These are phyloP conservation scores for Lerista edwardsae DNA, from an alignment of 2,797 vertebrate species.

Conservation along the genomic window DNA sequence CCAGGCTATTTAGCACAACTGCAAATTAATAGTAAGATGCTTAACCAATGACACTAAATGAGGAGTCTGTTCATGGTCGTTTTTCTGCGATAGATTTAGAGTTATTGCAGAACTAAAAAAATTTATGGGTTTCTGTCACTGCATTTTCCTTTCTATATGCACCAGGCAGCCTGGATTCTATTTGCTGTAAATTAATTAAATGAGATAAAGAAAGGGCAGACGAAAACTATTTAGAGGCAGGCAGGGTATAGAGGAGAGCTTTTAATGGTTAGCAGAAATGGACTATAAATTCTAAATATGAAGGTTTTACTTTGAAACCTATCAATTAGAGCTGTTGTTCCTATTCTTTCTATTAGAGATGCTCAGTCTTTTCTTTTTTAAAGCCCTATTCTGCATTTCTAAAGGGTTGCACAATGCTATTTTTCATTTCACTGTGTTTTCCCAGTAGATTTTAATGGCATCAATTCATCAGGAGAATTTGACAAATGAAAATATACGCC, in stretches of 20 bases:
- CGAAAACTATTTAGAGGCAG: constrained; percentile 8
- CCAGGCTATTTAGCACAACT: constrained; percentile 19
- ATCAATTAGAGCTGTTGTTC: background rate
- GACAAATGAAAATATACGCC: background rate
- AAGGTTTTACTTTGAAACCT: constrained; percentile 33
- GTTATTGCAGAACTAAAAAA: constrained; percentile 13
- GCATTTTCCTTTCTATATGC: constrained; percentile 13
- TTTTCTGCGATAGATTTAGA: constrained; percentile 26
- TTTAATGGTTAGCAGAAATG: constrained; percentile 34
- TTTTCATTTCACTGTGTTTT: constrained; percentile 2
- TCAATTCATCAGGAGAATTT: background rate
- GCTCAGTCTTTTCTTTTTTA: constrained; percentile 13
- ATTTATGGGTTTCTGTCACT: constrained; percentile 14
- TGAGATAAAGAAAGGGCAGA: background rate
- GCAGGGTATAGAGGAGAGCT: constrained; percentile 12
- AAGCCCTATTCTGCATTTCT: constrained; percentile 26
- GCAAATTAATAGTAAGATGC: constrained; percentile 37
- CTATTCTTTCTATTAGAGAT: constrained; percentile 21
- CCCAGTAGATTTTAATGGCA: constrained; percentile 13
- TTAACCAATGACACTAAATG: constrained; percentile 22
- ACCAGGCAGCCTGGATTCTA: constrained; percentile 3
- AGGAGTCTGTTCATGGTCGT: constrained; percentile 1
- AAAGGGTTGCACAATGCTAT: background rate
- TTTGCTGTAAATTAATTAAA: constrained; percentile 25
- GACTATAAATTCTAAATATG: constrained; percentile 30